Base-by-base conservation (phyloP, 2,113 vertebrate genomes). In the Leuciscus idus region DNA sequence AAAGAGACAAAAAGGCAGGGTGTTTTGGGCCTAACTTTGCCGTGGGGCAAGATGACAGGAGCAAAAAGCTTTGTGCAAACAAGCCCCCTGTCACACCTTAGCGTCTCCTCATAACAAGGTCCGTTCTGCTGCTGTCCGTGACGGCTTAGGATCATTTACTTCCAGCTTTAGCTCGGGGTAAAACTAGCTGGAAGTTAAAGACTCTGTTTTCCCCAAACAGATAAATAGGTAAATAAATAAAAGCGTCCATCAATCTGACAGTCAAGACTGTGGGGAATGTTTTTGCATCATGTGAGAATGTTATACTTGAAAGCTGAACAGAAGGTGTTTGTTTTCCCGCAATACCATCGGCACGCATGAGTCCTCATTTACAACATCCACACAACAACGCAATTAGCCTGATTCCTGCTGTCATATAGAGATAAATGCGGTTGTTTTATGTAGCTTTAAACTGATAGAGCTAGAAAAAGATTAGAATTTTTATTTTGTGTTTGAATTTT, bases 11-110 rank as follows among this genome's bases (percentile, higher is more conserved):
- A 64, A 85, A 76, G 82, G 36, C 52, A 72, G 88, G 61, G 87
- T 89, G 89, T 91, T 92, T 90, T 89, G 89, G 88, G 88, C 90
- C 90, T 91, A 86, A 81, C 30, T 86, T 92, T 88, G 91, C 92
- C 92, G 77, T 81, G 89, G 90, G 92, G 89, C 88, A 89, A 91
- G 91, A 94, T 91, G 93, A 92, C 90, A 92, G 90, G 85, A 90
- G 91, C 86, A 76, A 83, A 36, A 89, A 90, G 90, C 91, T 88
- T 86, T 93, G 94, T 89, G 89, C 91, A 94, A 94, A 95, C 93
- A 94, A 90, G 90, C 85, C 89, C 73, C 52, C 62, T 62, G 85
- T 89, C 88, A 91, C 91, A 90, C 89, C 88, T 86, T 87, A 30
- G 89, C 88, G 36, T 64, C 12, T 84, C 62, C 8, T 17, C 50